Evolutionary conservation across 2,888 invertebrate species (phyloP), one percentile per base, ranked within the genome.

Genomic region (Macrophya annulata): DNA sequence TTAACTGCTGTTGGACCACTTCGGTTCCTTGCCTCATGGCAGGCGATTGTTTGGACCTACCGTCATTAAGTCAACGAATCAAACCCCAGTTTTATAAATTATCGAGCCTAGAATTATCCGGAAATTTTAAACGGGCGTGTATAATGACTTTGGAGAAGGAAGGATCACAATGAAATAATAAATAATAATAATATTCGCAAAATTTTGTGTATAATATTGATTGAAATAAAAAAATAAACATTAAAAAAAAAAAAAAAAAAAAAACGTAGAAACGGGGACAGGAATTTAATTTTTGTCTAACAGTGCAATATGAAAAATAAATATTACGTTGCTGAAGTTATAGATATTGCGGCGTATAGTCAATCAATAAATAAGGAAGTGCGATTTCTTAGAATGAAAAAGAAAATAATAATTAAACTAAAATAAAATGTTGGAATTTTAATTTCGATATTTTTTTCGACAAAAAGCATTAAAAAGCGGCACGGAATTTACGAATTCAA

Each of bases 1-100:
- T 90, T 91, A 89, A 92, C 89, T 91, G 93, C 93, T 93, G 93
- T 93, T 93, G 93, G 93, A 93, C 93, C 93, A 91, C 86, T 88
- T 88, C 88, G 93, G 93, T 93, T 92, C 93, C 93, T 93, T 93
- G 93, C 93, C 91, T 86, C 88, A 89, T 88, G 93, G 93, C 93
- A 93, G 93, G 93, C 93, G 93, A 93, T 93, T 93, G 93, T 93
- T 93, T 93, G 93, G 93, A 93, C 93, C 93, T 93, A 93, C 93
- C 93, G 93, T 93, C 91, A 92, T 88, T 88, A 90, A 83, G 83
- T 83, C 83, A 83, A 83, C 83, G 37, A 83, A 83, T 71, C 48
- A 68, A 37, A 45, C 9, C 83, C 83, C 83, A 83, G 83, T 83
- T 83, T 83, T 83, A 83, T 83, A 48, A 83, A 83, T 68, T 68